Conservation (phyloP, 2,797 vertebrate species). For the Limnodromus scolopaceus region DNA sequence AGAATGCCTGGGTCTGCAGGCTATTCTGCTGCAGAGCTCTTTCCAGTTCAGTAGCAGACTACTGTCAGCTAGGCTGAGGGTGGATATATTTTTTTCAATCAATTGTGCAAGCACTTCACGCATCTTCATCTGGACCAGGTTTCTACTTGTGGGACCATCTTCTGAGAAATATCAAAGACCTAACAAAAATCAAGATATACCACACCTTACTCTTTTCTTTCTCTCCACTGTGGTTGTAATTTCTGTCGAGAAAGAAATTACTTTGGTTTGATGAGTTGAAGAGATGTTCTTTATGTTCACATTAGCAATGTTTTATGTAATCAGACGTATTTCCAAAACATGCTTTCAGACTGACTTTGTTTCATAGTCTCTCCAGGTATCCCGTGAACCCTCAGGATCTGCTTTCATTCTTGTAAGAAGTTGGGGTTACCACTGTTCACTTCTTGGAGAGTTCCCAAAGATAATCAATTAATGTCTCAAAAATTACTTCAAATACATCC, state of each 20-base stretch:
- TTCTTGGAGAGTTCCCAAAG: background rate
- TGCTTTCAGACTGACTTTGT: background rate
- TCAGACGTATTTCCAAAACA: background rate
- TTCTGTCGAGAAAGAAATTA: background rate
- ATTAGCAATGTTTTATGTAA: background rate
- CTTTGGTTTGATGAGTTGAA: background rate
- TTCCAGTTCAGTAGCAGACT: background rate
- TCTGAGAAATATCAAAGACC: background rate
- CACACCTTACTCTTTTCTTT: background rate
- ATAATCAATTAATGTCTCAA: background rate
- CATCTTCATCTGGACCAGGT: background rate
- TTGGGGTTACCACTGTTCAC: background rate
- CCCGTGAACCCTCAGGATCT: background rate
- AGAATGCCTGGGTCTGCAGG: background rate
- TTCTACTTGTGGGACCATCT: background rate
- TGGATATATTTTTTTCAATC: background rate
- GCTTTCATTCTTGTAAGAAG: background rate
- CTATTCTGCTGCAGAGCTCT: background rate
- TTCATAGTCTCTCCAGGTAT: background rate
- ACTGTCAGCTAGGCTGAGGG: background rate
- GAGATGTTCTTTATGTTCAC: background rate
- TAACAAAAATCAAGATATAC: background rate
- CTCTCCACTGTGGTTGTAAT: background rate
- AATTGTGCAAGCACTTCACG: background rate
- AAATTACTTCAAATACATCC: background rate